Evolutionary conservation across 2,113 vertebrate genomes (phyloP).

Genomic region (Tragelaphus buxtoni): DNA sequence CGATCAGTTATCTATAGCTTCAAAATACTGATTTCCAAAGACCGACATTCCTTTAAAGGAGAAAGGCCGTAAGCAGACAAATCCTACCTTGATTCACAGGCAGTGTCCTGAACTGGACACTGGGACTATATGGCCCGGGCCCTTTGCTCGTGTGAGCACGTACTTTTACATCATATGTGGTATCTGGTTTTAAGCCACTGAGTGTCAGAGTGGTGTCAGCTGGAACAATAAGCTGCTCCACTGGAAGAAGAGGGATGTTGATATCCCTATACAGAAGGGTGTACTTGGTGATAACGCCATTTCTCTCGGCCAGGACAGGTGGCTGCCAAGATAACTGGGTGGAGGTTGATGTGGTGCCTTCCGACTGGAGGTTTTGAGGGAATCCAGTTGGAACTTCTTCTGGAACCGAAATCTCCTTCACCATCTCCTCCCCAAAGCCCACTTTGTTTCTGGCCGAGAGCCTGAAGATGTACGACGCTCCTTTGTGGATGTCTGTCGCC

Average conservation of each 20-base stretch:
- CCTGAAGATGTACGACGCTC: conserved; percentile 93
- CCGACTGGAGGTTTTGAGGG: conserved; percentile 92
- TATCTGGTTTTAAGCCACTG: conserved; percentile 96
- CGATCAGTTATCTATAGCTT: conserved; percentile 82
- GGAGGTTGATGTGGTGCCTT: conserved; percentile 91
- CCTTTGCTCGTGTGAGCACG: conserved; percentile 99
- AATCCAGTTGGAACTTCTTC: conserved; percentile 96
- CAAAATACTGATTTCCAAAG: conserved; percentile 83
- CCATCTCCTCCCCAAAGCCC: conserved; percentile 97
- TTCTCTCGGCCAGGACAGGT: conserved; percentile 91
- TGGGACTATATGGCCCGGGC: conserved; percentile 99
- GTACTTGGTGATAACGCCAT: conserved; percentile 94
- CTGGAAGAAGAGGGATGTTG: conserved; percentile 93
- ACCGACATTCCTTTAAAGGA: conserved; percentile 83
- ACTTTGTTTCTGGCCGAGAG: conserved; percentile 98
- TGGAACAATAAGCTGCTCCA: conserved; percentile 93
- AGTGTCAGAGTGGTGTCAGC: conserved; percentile 92
- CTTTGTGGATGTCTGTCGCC: conserved; percentile 97
- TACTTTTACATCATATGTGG: conserved; percentile 99
- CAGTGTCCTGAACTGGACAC: conserved; percentile 99
- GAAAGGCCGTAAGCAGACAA: conserved; percentile 87
- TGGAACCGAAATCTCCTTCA: conserved; percentile 94
- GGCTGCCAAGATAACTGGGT: conserved; percentile 95
- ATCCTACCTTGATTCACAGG: conserved; percentile 99
- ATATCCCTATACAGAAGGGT: conserved; percentile 98